A percentile compares a stretch with the other conserved stretches of the same genome.
Conservation (phyloP, 1,140 invertebrate species). For the Leptinotarsa lineolata region DNA sequence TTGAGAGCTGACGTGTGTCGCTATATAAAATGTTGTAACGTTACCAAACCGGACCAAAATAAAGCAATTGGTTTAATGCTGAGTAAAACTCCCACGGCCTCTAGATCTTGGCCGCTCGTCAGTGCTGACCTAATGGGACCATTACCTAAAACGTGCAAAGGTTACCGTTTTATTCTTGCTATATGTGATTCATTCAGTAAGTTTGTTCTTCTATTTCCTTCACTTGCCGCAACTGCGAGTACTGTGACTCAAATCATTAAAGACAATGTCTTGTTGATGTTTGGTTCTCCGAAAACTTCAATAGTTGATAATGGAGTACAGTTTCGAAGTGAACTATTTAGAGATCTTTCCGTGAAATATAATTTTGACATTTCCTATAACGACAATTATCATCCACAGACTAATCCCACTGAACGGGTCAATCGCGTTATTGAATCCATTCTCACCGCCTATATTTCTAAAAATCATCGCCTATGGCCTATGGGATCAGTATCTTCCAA, state of each 20-base stretch:
- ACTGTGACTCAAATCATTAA: slow-evolving; percentile 32
- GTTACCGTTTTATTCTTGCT: slow-evolving; percentile 24
- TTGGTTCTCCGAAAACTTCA: too few species aligned
- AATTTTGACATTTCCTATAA: slow-evolving; percentile 27
- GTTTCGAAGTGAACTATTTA: slow-evolving; percentile 23
- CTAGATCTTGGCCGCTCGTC: slow-evolving; percentile 29
- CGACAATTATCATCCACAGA: slow-evolving; percentile 20
- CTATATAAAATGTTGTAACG: neutral
- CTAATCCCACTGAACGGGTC: too few species aligned
- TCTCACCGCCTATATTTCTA: neutral
- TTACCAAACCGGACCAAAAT: neutral
- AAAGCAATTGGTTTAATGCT: slow-evolving; percentile 20
- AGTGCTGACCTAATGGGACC: slow-evolving; percentile 19
- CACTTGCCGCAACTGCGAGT: slow-evolving; percentile 18
- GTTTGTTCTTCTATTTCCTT: slow-evolving; percentile 30
- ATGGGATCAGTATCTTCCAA: too few species aligned
- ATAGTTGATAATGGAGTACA: slow-evolving; percentile 24
- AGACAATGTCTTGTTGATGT: too few species aligned
- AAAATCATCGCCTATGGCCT: too few species aligned
- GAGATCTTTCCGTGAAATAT: slow-evolving; percentile 19
- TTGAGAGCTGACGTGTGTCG: too few species aligned
- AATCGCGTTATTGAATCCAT: slow-evolving; percentile 27
- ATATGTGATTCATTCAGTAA: slow-evolving; percentile 33
- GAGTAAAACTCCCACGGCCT: slow-evolving; percentile 32
- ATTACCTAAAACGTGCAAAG: slow-evolving; percentile 35